Conservation (phyloP, 2,113 vertebrate genomes). For the Thryonomys swinderianus region DNA sequence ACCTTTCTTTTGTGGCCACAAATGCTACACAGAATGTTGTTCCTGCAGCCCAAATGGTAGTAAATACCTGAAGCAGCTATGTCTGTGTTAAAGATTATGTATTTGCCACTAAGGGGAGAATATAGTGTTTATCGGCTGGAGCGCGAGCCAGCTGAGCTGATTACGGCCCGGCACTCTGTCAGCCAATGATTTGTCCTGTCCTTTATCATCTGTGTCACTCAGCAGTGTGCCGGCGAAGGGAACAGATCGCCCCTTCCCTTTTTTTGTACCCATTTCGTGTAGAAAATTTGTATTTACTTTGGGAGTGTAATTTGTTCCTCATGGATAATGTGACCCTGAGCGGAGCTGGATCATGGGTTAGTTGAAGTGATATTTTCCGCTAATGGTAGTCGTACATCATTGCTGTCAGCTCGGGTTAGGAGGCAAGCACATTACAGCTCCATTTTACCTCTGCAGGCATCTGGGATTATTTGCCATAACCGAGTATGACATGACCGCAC, state of each 20-base stretch:
- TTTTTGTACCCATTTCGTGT: constrained; percentile 92
- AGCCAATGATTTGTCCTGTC: constrained; percentile 91
- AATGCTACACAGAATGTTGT: constrained; percentile 44
- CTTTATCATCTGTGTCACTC: constrained; percentile 95
- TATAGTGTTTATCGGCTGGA: constrained; percentile 90
- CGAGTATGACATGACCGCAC: constrained; percentile 99
- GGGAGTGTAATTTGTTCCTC: constrained; percentile 99
- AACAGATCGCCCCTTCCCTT: constrained; percentile 85
- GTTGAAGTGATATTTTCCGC: constrained; percentile 99
- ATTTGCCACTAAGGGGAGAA: constrained; percentile 87
- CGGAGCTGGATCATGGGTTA: constrained; percentile 99
- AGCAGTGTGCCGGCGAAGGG: constrained; percentile 87
- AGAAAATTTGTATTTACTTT: constrained; percentile 99
- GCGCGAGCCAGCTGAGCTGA: constrained; percentile 88
- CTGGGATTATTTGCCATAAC: constrained; percentile 99
- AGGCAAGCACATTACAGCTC: constrained; percentile 99
- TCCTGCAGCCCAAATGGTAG: constrained; percentile 82
- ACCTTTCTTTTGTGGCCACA: neutral
- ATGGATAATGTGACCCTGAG: constrained; percentile 99
- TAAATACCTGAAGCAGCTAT: constrained; percentile 85
- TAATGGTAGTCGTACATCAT: constrained; percentile 99
- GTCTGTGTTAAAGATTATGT: constrained; percentile 88
- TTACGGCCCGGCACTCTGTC: constrained; percentile 88
- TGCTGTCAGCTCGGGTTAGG: constrained; percentile 99
- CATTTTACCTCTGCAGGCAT: constrained; percentile 99